phyloP scores from a whole-genome alignment of 2,113 vertebrate genomes.

The Maccullochella peelii region DNA sequence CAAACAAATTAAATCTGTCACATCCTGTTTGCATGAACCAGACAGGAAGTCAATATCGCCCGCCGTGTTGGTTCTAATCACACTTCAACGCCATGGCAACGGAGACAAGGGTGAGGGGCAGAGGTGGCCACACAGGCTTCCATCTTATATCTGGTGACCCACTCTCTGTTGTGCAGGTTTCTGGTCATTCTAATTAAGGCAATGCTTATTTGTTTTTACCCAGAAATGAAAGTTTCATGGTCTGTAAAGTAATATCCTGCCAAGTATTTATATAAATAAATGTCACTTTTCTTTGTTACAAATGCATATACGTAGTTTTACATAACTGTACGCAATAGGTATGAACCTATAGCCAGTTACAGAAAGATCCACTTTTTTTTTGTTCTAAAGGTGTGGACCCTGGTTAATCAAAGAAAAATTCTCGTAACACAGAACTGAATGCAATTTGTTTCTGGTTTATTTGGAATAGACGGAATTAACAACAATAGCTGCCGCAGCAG shows the following conservation, averaged over 20 bases:
- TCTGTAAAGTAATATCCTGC: not conserved
- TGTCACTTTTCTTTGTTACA: not conserved
- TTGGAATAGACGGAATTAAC: not conserved
- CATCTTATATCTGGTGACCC: not conserved
- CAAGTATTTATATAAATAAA: not conserved
- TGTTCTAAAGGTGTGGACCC: not conserved
- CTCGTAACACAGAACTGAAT: not conserved
- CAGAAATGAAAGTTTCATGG: not conserved
- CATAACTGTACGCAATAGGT: not conserved
- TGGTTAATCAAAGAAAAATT: not conserved
- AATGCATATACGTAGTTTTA: not conserved
- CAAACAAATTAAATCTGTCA: conserved; percentile 89
- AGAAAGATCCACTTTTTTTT: not conserved
- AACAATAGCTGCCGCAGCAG: not conserved
- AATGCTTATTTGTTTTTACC: not conserved
- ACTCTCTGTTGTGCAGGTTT: not conserved
- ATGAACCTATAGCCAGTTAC: not conserved
- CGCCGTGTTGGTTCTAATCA: conserved; percentile 86
- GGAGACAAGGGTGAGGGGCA: conserved; percentile 42
- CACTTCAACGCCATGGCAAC: conserved; percentile 79
- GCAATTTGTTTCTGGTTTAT: not conserved
- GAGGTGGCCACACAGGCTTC: conserved; percentile 21
- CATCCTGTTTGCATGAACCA: conserved; percentile 84
- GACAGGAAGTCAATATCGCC: conserved; percentile 85
- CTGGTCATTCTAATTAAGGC: not conserved